Base-by-base conservation (phyloP, 2,797 vertebrate genomes). In the Aselliscus stoliczkanus region DNA sequence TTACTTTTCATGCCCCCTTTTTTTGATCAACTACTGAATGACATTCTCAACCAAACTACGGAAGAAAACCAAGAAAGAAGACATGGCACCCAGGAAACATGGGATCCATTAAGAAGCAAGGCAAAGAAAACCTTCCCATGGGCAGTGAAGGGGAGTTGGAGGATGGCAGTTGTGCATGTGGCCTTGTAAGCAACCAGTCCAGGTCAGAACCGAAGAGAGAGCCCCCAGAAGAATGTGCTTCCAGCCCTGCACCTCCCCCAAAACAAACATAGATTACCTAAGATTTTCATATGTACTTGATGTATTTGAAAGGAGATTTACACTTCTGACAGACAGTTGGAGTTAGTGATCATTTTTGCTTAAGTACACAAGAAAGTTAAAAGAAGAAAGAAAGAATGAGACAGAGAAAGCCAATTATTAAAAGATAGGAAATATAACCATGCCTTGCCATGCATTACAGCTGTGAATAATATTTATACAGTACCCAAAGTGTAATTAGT, bases 391-490 rank as follows among this genome's bases (percentile, higher is more conserved):
- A 80, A 29, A 80, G 23, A 69, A 8, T 3, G 39, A 65, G 15
- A 34, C 3, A 31, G 21, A 77, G 20, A 82, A 69, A 64, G 29
- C 7, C 18, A 87, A 80, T 52, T 80, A 88, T 50, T 84, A 80
- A 77, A 88, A 77, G n/a, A 47, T 21, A 70, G 88, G n/a, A 75
- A 93, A 58, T 42, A 6, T 67, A 56, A 77, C 21, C 21, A 25
- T 67, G 42, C 18, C 31, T 93, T 65, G n/a, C 44, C 79, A 37
- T 21, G 47, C 5, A 73, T 67, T 31, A 76, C 42, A 88, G 34
- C 27, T 73, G 17, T 70, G 62, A 91, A 39, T 76, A 72, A 73
- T 76, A 70, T 79, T 89, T 54, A 77, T 50, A 44, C 37, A 76
- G 5, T n/a, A 80, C 54, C 58, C 95, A 42, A 56, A 83, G 31